Evolutionary conservation across 2,797 vertebrate species (phyloP).

Genomic region (Antrozous pallidus): DNA sequence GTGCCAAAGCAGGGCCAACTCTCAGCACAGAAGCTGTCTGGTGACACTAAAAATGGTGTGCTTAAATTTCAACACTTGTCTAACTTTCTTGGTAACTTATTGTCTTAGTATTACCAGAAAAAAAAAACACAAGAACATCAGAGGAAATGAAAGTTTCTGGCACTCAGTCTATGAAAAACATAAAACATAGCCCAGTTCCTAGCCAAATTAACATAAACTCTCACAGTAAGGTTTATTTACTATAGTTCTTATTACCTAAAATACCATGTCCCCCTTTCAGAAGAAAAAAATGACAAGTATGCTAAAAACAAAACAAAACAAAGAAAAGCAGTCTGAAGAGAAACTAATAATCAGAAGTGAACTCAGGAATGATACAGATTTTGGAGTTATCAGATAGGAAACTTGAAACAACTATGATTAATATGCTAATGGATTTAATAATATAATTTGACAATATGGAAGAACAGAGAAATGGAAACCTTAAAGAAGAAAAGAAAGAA

Average conservation of each 20-base stretch:
- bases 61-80: not conserved
- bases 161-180: not conserved
- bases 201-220: not conserved
- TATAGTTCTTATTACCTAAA: not conserved
- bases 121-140: not conserved
- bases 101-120: not conserved
- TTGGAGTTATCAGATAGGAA: not conserved
- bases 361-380: not conserved
- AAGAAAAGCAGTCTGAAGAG: not conserved
- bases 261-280: not conserved
- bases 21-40: not conserved
- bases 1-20: not conserved
- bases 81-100: not conserved
- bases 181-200: not conserved
- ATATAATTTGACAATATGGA: not conserved
- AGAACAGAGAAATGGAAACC: not conserved
- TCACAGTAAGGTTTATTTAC: not conserved
- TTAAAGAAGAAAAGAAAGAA: not conserved
- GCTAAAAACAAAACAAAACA: not conserved
- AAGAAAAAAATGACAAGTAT: not conserved
- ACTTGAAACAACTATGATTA: not conserved
- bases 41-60: not conserved
- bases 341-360: not conserved
- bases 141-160: not conserved
- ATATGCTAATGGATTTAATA: not conserved